phyloP scores from a whole-genome alignment of 2,888 invertebrate species.

The Phalangium opilio region DNA sequence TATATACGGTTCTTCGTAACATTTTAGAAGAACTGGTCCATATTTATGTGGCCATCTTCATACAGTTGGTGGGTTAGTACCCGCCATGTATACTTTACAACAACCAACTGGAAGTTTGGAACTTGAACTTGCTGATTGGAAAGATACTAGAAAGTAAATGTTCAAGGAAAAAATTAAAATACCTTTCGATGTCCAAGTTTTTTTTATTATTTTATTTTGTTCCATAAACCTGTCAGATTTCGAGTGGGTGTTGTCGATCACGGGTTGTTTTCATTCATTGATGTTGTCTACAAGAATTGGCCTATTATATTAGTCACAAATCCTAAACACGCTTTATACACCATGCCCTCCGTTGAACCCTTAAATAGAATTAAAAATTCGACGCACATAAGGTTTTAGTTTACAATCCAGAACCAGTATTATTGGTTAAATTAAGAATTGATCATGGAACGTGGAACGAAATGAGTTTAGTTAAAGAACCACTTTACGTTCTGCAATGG shows the following conservation, averaged over 20 bases:
- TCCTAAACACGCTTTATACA: slow-evolving; percentile 67
- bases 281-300: slow-evolving; percentile 57
- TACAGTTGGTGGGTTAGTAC: slow-evolving; percentile 57
- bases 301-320: slow-evolving; percentile 71
- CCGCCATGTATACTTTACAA: slow-evolving; percentile 67
- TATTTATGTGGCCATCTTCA: slow-evolving; percentile 86
- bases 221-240: slow-evolving; percentile 41
- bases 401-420: slow-evolving; percentile 52
- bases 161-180: not conserved
- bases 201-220: not conserved
- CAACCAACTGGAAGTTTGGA: slow-evolving; percentile 70
- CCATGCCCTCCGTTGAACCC: slow-evolving; percentile 58
- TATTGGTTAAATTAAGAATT: slow-evolving; percentile 48
- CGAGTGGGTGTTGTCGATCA: slow-evolving; percentile 74
- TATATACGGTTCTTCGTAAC: not conserved
- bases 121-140: slow-evolving; percentile 83
- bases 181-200: not conserved
- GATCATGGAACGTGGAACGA: slow-evolving; percentile 46
- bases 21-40: slow-evolving; percentile 41
- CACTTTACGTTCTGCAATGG: slow-evolving; percentile 59
- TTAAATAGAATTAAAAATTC: slow-evolving; percentile 47
- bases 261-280: slow-evolving; percentile 69
- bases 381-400: slow-evolving; percentile 63
- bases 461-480: slow-evolving; percentile 45
- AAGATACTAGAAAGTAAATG: slow-evolving; percentile 58